Percentiles rank a stretch among this genome's conserved stretches.
These are phyloP conservation scores for Megatriorchis doriae DNA, from an alignment of 2,113 vertebrate genomes.

Conservation along the genomic window DNA sequence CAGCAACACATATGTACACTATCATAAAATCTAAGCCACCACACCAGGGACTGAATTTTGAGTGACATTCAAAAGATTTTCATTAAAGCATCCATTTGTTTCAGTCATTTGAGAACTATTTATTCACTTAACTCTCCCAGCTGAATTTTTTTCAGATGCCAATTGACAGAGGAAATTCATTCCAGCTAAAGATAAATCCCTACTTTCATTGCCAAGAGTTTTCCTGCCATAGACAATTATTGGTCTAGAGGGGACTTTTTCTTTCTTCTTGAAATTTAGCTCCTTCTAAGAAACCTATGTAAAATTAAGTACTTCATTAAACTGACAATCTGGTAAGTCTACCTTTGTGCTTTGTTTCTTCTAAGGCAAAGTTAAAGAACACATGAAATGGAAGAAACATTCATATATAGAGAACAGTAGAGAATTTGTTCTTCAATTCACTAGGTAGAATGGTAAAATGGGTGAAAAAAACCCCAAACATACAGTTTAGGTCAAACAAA, in stretches of 20 bases:
- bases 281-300: conserved; percentile 42
- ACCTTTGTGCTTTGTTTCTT: conserved; percentile 44
- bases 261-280: conserved; percentile 51
- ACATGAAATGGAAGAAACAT: background rate
- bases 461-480: background rate
- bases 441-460: background rate
- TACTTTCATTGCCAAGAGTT: conserved; percentile 46
- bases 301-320: conserved; percentile 58
- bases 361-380: background rate
- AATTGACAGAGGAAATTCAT: conserved; percentile 61
- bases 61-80: conserved; percentile 63
- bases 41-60: conserved; percentile 31
- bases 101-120: conserved; percentile 64
- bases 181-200: conserved; percentile 54
- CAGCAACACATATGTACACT: background rate
- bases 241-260: conserved; percentile 39
- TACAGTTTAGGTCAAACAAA: background rate
- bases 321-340: conserved; percentile 24
- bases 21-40: conserved; percentile 40
- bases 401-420: background rate
- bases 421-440: background rate
- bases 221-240: conserved; percentile 54
- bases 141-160: conserved; percentile 54
- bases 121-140: conserved; percentile 47
- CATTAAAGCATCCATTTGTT: conserved; percentile 64